Evolutionary conservation across 2,888 invertebrate species (phyloP).

Genomic region (Harpalus rufipes): DNA sequence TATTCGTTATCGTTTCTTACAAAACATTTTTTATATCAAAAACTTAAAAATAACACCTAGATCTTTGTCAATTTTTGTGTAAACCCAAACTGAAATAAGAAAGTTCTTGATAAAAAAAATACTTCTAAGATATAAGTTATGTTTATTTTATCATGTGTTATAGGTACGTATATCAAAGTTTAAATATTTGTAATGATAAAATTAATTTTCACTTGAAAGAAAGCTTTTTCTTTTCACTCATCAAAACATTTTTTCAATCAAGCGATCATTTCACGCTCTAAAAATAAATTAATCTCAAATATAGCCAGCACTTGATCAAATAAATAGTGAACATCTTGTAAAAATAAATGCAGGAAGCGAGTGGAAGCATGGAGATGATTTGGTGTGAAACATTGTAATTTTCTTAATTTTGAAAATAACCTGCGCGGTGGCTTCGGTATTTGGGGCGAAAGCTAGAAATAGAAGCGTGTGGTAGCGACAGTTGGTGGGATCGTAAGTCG

Average conservation of each 20-base stretch:
- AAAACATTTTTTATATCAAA: no score
- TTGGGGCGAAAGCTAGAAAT: conserved; percentile 57
- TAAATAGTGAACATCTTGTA: conserved; percentile 42
- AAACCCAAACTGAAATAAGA: no score
- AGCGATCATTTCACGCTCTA: conserved; percentile 41
- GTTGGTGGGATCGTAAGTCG: conserved; percentile 35
- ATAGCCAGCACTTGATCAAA: conserved; percentile 43
- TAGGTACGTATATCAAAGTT: background rate
- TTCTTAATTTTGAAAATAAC: conserved; percentile 54
- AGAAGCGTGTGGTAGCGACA: background rate
- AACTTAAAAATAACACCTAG: no score
- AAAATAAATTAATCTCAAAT: conserved; percentile 33
- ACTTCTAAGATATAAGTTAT: no score
- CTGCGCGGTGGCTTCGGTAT: conserved; percentile 27
- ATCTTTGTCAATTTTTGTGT: no score
- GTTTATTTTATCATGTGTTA: no score
- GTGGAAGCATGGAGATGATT: conserved; percentile 9
- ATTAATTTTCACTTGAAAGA: conserved; percentile 22
- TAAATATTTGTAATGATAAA: conserved; percentile 15
- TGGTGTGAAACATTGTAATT: conserved; percentile 38
- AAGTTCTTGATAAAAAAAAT: no score
- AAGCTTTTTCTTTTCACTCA: conserved; percentile 26
- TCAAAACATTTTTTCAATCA: conserved; percentile 47
- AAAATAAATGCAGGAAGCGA: conserved; percentile 52
- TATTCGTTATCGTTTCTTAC: no score